A percentile compares a stretch with the other conserved stretches of the same genome.
Conservation (phyloP, 1,140 invertebrate genomes). For the Bombus polaris region DNA sequence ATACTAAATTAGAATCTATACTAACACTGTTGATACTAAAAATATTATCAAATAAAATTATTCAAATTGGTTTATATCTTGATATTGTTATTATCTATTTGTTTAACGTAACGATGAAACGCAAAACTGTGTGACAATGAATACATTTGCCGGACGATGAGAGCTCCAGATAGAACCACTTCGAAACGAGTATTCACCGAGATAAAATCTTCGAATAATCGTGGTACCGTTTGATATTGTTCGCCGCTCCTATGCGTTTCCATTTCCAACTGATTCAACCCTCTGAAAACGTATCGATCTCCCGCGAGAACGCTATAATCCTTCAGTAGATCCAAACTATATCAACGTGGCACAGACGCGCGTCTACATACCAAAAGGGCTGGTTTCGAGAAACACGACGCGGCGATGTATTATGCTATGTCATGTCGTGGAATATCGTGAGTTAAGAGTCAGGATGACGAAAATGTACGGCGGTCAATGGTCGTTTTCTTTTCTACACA, state of each 20-base stretch:
- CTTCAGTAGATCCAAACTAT: slow-evolving; percentile 32
- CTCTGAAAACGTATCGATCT: slow-evolving; percentile 49
- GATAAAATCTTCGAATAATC: slow-evolving; percentile 41
- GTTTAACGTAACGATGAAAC: neutral
- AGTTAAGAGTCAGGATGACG: slow-evolving; percentile 13
- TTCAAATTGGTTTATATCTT: neutral
- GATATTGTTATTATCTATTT: neutral
- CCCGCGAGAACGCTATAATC: slow-evolving; percentile 44
- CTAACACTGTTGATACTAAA: no score
- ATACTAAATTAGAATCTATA: no score
- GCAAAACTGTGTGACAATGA: neutral
- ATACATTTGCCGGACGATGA: neutral
- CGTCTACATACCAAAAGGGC: neutral
- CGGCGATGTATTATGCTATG: slow-evolving; percentile 24
- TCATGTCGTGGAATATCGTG: slow-evolving; percentile 24
- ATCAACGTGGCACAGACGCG: slow-evolving; percentile 15
- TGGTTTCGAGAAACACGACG: slow-evolving; percentile 3
- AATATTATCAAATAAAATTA: neutral
- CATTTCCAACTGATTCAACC: slow-evolving; percentile 49
- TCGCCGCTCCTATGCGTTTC: slow-evolving; percentile 43
- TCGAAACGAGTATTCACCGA: slow-evolving; percentile 5
- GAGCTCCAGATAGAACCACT: neutral
- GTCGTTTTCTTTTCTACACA: neutral
- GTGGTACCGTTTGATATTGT: slow-evolving; percentile 27
- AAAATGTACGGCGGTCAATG: neutral